Conservation (phyloP, 35 echinoderm and acorn worm species). For the Amphiura filiformis region DNA sequence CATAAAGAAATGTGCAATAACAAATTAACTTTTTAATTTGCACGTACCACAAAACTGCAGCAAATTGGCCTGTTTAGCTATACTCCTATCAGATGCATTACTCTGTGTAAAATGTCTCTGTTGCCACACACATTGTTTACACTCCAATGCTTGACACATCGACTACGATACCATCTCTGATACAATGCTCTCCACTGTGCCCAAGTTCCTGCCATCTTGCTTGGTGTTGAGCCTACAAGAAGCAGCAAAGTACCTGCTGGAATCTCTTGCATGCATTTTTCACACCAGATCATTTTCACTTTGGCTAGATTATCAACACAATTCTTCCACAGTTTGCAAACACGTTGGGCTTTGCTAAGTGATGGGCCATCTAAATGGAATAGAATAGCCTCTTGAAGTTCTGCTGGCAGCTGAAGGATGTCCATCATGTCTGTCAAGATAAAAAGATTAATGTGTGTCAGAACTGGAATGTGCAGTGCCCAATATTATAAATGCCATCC, state of each 20-base stretch:
- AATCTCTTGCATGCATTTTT: not conserved
- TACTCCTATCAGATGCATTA: not conserved
- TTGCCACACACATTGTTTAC: not conserved
- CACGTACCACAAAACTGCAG: no score
- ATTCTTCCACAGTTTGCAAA: not conserved
- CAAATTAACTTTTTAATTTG: no score
- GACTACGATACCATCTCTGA: slow-evolving; percentile 9
- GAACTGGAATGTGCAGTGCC: no score
- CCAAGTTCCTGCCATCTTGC: not conserved
- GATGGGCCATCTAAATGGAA: not conserved
- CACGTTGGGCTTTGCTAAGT: not conserved
- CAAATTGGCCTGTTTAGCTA: no score
- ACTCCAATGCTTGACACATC: not conserved
- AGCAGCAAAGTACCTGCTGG: not conserved
- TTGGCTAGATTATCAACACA: not conserved
- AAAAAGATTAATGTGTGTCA: no score
- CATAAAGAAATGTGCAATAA: no score
- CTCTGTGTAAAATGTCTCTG: not conserved
- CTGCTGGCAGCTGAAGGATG: not conserved
- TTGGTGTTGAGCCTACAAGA: not conserved
- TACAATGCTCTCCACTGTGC: not conserved
- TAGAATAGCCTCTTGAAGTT: not conserved
- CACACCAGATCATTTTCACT: not conserved
- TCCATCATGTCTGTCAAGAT: not conserved
- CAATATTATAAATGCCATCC: no score